phyloP scores from a whole-genome alignment of 2,797 vertebrate genomes.

The Fratercula arctica region DNA sequence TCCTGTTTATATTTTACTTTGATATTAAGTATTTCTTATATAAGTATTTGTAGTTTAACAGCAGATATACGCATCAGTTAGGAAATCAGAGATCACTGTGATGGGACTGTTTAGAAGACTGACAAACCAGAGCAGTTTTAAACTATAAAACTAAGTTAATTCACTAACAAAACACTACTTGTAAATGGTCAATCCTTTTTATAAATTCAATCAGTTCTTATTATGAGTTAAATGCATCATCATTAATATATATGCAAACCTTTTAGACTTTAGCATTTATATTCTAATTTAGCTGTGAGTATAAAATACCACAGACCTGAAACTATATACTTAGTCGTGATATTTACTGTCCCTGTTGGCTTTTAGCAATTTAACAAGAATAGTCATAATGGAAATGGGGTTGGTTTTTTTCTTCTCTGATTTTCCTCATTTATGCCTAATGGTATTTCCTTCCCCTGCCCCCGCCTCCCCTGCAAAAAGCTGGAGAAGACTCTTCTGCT shows the following conservation, averaged over 20 bases:
- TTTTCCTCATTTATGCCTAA: background rate
- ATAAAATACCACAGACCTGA: background rate
- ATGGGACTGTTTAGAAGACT: background rate
- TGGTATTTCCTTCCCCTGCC: background rate
- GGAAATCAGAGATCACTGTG: background rate
- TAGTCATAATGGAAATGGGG: background rate
- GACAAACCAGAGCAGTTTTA: background rate
- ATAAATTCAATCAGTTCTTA: background rate
- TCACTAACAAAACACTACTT: background rate
- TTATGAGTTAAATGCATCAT: background rate
- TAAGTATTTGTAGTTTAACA: background rate
- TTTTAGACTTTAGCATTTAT: background rate
- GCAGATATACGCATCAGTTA: background rate
- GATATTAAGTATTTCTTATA: background rate
- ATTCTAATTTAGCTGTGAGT: background rate
- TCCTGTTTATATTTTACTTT: background rate
- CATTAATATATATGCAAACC: background rate
- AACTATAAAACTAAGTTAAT: background rate
- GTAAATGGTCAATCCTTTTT: background rate
- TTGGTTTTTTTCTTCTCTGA: background rate
- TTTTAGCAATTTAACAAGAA: background rate
- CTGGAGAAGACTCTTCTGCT: background rate
- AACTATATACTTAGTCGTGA: background rate
- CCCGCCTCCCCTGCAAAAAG: background rate
- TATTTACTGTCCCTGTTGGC: background rate